These are phyloP conservation scores for Sisyra terminalis DNA, from an alignment of 2,888 invertebrate species.

Conservation along the genomic window DNA sequence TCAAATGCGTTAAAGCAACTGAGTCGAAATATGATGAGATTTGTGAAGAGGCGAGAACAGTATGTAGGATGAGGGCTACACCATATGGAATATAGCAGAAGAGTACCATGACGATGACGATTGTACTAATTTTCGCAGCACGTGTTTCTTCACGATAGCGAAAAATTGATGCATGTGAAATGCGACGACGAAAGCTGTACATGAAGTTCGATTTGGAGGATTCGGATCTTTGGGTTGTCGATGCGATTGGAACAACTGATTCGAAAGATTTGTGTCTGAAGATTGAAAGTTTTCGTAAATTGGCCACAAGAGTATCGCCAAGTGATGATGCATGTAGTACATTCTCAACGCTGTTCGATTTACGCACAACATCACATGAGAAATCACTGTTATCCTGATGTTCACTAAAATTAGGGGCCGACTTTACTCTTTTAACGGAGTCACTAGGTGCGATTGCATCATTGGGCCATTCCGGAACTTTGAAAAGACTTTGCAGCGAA, in stretches of 20 bases:
- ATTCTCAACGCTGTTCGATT: constrained; percentile 1
- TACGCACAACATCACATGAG: background rate
- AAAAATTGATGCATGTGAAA: constrained; percentile 72
- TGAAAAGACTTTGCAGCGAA: constrained; percentile 8
- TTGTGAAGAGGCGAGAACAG: constrained; percentile 14
- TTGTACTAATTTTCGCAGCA: constrained; percentile 70
- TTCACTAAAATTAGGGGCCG: constrained; percentile 2
- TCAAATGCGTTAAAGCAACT: constrained; percentile 36
- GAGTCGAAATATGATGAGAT: constrained; percentile 27
- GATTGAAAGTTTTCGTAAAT: constrained; percentile 10
- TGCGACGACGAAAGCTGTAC: constrained; percentile 57
- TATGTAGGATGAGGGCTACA: constrained; percentile 21
- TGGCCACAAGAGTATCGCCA: constrained; percentile 4
- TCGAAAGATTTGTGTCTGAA: constrained; percentile 8
- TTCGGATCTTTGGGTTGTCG: constrained; percentile 34
- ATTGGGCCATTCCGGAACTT: constrained; percentile 1
- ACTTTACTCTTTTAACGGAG: constrained; percentile 9
- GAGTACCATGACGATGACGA: constrained; percentile 52
- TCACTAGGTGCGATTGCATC: constrained; percentile 7
- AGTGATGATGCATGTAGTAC: background rate
- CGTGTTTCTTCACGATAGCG: constrained; percentile 77
- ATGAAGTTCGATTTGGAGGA: constrained; percentile 45
- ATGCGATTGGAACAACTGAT: constrained; percentile 21
- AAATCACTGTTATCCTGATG: too few relatives aligned
- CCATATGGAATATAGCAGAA: constrained; percentile 33